phyloP scores from a whole-genome alignment of 2,888 invertebrate genomes.

The Drosophila robusta region DNA sequence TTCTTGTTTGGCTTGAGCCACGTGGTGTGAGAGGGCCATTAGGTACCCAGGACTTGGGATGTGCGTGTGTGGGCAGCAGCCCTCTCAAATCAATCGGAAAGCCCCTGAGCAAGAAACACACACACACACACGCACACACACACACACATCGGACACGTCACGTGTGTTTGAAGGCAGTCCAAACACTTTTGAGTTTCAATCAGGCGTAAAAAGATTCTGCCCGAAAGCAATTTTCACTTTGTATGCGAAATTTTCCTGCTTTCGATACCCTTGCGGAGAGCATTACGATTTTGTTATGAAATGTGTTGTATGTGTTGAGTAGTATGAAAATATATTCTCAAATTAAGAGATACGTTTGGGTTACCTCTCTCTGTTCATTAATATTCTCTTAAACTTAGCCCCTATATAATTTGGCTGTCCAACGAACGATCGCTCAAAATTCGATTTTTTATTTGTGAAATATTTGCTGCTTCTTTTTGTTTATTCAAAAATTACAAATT shows the following conservation, averaged over 20 bases:
- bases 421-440: background rate
- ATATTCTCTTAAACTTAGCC: background rate
- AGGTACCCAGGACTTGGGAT: conserved; percentile 7
- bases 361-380: too few relatives aligned
- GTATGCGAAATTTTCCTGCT: conserved; percentile 39
- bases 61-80: conserved; percentile 36
- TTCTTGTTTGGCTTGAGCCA: conserved; percentile 31
- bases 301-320: background rate
- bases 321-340: too few relatives aligned
- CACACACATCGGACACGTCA: conserved; percentile 13
- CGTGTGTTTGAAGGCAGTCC: conserved; percentile 36
- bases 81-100: conserved; percentile 44
- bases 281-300: background rate
- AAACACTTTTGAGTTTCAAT: conserved; percentile 68
- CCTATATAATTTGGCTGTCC: background rate
- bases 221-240: conserved; percentile 73
- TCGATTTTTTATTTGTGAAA: too few relatives aligned
- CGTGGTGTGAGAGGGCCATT: conserved; percentile 25
- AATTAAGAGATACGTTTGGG: too few relatives aligned
- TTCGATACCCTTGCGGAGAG: conserved; percentile 3
- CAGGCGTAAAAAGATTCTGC: conserved; percentile 78
- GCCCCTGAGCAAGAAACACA: conserved; percentile 21
- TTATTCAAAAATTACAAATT: too few relatives aligned
- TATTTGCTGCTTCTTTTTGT: too few relatives aligned
- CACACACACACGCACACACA: conserved; percentile 14